Evolutionary conservation across 2,113 vertebrate species (phyloP).

Genomic region (Podocnemis expansa): DNA sequence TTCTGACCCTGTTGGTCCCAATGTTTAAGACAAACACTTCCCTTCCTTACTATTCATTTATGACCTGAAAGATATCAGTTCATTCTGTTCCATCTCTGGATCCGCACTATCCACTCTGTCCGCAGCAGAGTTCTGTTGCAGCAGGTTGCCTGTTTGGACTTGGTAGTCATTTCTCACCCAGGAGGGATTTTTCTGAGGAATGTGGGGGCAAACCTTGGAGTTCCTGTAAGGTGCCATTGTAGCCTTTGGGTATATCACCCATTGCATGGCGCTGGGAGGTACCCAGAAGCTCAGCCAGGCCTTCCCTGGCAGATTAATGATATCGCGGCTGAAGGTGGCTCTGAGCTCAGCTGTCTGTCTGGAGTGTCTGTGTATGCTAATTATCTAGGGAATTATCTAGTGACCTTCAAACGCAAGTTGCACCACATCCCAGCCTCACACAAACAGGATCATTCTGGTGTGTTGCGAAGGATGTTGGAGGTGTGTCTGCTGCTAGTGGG

Average conservation of each 20-base stretch:
- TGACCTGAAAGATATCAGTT: too few relatives aligned
- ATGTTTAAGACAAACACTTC: neutral
- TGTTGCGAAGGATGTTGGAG: neutral
- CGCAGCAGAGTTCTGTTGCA: neutral
- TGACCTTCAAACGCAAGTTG: too few relatives aligned
- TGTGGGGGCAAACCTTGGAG: neutral
- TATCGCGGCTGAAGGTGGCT: neutral
- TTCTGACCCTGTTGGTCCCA: too few relatives aligned
- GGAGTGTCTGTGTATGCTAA: too few relatives aligned
- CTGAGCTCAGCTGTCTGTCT: neutral
- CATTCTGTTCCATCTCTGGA: neutral
- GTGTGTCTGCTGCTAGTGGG: neutral
- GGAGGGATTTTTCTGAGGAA: neutral
- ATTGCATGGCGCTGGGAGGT: neutral
- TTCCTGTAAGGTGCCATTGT: neutral
- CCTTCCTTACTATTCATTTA: neutral
- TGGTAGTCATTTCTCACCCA: neutral
- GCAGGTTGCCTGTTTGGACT: neutral
- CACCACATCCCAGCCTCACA: neutral
- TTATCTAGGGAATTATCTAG: neutral
- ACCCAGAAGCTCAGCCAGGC: neutral
- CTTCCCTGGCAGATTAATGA: neutral
- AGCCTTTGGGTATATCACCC: neutral
- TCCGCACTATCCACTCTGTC: neutral
- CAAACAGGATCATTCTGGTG: neutral